A percentile compares a stretch with the other conserved stretches of the same genome.
These are phyloP conservation scores for Celastrina argiolus DNA, from an alignment of 2,888 invertebrate species.

Conservation along the genomic window DNA sequence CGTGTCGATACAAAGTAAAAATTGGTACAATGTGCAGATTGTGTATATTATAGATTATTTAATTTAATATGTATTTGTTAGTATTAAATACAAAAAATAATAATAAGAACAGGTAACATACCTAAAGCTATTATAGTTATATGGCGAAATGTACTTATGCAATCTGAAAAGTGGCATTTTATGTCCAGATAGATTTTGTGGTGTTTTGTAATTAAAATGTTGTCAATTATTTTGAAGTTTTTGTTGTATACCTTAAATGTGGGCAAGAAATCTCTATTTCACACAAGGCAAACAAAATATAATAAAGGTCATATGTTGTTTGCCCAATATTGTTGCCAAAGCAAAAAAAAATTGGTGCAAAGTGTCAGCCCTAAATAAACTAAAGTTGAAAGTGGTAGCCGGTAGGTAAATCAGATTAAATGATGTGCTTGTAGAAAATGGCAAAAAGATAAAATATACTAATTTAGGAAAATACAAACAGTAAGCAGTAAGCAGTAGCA, in stretches of 20 bases:
- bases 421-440: too few relatives aligned
- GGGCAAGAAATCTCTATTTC: background rate
- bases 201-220: conserved; percentile 78
- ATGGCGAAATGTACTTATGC: conserved; percentile 70
- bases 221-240: conserved; percentile 68
- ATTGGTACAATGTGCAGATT: conserved; percentile 47
- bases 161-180: conserved; percentile 65
- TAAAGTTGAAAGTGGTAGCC: too few relatives aligned
- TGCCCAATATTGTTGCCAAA: too few relatives aligned
- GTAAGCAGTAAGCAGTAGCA: too few relatives aligned
- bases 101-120: conserved; percentile 40
- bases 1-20: conserved; percentile 20
- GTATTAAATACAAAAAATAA: conserved; percentile 70
- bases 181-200: conserved; percentile 73
- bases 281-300: too few relatives aligned
- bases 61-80: conserved; percentile 66
- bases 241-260: conserved; percentile 35
- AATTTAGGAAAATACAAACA: too few relatives aligned
- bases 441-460: too few relatives aligned
- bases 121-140: conserved; percentile 61
- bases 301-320: too few relatives aligned
- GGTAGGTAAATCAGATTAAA: too few relatives aligned
- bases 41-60: conserved; percentile 59
- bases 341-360: too few relatives aligned
- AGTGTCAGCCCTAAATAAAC: too few relatives aligned